Evolutionary conservation across 2,113 vertebrate species (phyloP).

Genomic region (Baryphthengus martii): DNA sequence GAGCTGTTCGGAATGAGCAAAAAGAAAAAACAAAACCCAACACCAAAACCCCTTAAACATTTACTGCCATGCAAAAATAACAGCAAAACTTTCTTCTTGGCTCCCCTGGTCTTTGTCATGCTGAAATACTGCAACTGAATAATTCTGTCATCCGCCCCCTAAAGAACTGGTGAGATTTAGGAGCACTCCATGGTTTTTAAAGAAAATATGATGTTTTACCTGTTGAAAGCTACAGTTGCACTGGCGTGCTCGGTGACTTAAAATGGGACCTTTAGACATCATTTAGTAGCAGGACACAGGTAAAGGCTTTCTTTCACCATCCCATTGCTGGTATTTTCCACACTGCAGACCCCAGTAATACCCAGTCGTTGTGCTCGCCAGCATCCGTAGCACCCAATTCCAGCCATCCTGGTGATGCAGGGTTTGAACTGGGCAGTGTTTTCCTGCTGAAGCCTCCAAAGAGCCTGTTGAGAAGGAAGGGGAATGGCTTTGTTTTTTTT

Average conservation of each 20-base stretch:
- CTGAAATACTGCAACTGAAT: not conserved
- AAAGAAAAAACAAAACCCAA: not conserved
- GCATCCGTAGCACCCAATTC: not conserved
- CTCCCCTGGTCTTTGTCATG: not conserved
- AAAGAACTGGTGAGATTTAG: not conserved
- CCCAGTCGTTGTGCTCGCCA: rapidly evolving
- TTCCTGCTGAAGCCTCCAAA: not conserved
- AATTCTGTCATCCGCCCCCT: not conserved
- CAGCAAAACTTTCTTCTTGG: not conserved
- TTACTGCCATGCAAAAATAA: not conserved
- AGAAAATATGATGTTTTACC: not conserved
- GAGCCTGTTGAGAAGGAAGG: not conserved
- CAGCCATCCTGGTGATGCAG: not conserved
- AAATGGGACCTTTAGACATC: not conserved
- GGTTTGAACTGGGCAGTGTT: not conserved
- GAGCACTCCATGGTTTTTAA: not conserved
- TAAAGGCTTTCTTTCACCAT: not conserved
- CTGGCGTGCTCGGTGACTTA: rapidly evolving
- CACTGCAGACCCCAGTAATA: not conserved
- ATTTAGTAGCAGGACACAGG: not conserved
- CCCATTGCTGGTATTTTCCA: not conserved
- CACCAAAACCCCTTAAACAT: not conserved
- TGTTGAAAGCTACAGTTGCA: not conserved
- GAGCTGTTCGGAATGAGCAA: not conserved
- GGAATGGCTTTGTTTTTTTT: not conserved